These are phyloP conservation scores for Drosophila picticornis DNA, from an alignment of 2,888 invertebrate genomes.

Conservation along the genomic window DNA sequence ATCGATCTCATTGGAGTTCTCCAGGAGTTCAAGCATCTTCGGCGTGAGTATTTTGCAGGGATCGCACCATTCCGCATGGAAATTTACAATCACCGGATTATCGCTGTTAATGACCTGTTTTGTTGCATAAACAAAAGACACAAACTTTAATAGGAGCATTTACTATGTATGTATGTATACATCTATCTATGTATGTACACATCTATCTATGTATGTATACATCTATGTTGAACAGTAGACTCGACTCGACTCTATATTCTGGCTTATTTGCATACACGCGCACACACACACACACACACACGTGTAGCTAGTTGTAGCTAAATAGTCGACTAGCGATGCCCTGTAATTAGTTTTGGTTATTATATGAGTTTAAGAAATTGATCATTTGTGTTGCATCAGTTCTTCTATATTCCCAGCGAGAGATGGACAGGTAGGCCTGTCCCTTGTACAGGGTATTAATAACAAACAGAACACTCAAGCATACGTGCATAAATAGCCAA, in stretches of 20 bases:
- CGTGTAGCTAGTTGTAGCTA: neutral
- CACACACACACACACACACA: slow-evolving; percentile 14
- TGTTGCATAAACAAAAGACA: slow-evolving; percentile 30
- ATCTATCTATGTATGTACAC: too few relatives aligned
- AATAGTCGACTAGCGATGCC: slow-evolving; percentile 23
- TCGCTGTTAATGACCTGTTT: slow-evolving; percentile 91
- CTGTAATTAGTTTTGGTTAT: slow-evolving; percentile 4
- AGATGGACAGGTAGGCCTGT: neutral
- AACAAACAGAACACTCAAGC: slow-evolving; percentile 1
- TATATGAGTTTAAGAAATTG: neutral
- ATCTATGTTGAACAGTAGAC: slow-evolving; percentile 3
- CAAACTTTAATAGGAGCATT: slow-evolving; percentile 13
- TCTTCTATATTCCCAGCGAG: neutral
- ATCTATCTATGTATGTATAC: neutral
- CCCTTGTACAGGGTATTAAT: slow-evolving; percentile 28
- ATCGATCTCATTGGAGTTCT: slow-evolving; percentile 90
- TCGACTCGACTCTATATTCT: slow-evolving; percentile 14
- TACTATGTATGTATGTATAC: neutral
- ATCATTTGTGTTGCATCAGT: neutral
- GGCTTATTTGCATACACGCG: slow-evolving; percentile 63
- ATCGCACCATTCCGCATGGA: slow-evolving; percentile 96
- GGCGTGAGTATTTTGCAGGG: slow-evolving; percentile 95
- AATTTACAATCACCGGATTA: slow-evolving; percentile 95
- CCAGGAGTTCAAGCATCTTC: slow-evolving; percentile 91
- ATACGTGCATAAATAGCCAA: slow-evolving; percentile 8